Percentiles rank a stretch among this genome's conserved stretches.
phyloP scores from a whole-genome alignment of 2,113 vertebrate species.

The Pachyramphus minor region DNA sequence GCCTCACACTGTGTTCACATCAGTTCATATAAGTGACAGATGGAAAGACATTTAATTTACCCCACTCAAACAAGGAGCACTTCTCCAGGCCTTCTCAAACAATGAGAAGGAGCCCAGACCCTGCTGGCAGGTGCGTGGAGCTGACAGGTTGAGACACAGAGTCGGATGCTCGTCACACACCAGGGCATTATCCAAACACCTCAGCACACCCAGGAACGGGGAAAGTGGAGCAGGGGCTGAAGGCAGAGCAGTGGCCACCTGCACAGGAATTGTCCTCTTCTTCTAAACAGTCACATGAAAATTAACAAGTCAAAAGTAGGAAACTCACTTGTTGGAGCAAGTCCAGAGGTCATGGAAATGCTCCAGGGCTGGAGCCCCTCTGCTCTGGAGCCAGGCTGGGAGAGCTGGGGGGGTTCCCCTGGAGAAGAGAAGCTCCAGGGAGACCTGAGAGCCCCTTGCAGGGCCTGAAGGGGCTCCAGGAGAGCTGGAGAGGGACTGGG shows the following conservation, averaged over 20 bases:
- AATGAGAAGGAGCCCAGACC: neutral
- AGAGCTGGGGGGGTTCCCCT: neutral
- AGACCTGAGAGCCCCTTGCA: neutral
- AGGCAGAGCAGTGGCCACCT: neutral
- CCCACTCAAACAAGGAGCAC: neutral
- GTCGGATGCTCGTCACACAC: accelerated
- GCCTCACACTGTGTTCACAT: accelerated
- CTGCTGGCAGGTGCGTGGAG: accelerated
- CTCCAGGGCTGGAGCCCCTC: neutral
- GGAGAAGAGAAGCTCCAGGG: neutral
- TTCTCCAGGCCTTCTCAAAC: neutral
- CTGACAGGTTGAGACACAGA: neutral
- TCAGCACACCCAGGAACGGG: accelerated
- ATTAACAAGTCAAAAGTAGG: accelerated
- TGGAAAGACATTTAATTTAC: neutral
- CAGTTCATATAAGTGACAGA: neutral
- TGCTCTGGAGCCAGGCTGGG: neutral
- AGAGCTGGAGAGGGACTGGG: neutral
- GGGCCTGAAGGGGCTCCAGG: neutral
- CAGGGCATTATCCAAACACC: accelerated
- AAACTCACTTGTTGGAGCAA: accelerated
- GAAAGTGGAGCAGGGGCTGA: neutral
- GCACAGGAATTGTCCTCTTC: accelerated
- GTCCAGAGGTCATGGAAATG: accelerated
- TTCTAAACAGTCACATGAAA: accelerated